Conservation (phyloP, 1,140 invertebrate genomes). For the Brachionus sp. region DNA sequence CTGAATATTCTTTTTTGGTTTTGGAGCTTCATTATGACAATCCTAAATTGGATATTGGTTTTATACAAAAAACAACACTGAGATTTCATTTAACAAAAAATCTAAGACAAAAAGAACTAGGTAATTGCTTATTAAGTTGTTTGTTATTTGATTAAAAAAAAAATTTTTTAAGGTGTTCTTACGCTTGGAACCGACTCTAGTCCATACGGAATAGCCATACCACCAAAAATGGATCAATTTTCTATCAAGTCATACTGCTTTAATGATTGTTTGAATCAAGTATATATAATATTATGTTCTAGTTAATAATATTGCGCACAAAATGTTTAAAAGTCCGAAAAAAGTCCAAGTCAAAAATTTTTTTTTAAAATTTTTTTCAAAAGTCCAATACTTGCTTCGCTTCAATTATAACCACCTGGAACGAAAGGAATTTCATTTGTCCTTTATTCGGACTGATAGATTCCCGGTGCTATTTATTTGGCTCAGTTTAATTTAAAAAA, state of each 20-base stretch:
- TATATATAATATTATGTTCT: background rate
- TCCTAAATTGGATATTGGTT: background rate
- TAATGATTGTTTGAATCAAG: background rate
- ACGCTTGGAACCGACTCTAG: conserved; percentile 9
- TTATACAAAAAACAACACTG: background rate
- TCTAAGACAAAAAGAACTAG: background rate
- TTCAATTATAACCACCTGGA: too few relatives aligned
- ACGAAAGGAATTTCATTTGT: too few relatives aligned
- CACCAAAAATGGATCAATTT: background rate
- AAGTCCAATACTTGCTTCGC: too few relatives aligned
- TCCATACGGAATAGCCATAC: conserved; percentile 5
- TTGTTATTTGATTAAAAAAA: too few relatives aligned
- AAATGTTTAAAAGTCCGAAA: too few relatives aligned
- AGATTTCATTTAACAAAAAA: conserved; percentile 17
- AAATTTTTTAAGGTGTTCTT: conserved; percentile 4
- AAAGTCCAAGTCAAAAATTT: too few relatives aligned
- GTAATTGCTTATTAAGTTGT: too few relatives aligned
- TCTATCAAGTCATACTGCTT: background rate
- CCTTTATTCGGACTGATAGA: too few relatives aligned
- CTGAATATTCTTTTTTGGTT: background rate
- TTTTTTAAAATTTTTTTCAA: too few relatives aligned
- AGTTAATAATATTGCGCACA: too few relatives aligned
- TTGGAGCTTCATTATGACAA: conserved; percentile 46
- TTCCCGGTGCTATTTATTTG: too few relatives aligned
- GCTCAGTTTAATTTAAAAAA: too few relatives aligned